Conservation (phyloP, 2,797 vertebrate species). For the Lepus oiostolus region DNA sequence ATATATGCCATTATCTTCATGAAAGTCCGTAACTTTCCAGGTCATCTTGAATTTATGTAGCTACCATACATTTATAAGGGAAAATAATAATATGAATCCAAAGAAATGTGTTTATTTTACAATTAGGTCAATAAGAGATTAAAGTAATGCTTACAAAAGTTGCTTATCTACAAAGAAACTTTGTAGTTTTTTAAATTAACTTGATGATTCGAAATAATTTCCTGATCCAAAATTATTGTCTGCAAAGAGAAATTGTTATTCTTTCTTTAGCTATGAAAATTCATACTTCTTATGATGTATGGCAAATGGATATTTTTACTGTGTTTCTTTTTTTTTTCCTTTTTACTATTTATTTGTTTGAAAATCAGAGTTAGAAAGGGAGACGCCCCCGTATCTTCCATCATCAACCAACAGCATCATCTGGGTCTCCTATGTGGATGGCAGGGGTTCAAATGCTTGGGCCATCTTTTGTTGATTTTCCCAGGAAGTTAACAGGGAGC, state of each 20-base stretch:
- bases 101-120: constrained; percentile 49
- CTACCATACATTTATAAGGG: neutral
- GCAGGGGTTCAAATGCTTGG: too few relatives aligned
- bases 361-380: too few relatives aligned
- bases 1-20: neutral
- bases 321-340: too few relatives aligned
- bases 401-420: too few relatives aligned
- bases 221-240: constrained; percentile 20
- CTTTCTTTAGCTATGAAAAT: constrained; percentile 37
- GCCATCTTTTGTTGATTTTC: too few relatives aligned
- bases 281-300: neutral
- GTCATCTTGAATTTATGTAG: constrained; percentile 13
- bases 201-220: constrained; percentile 47
- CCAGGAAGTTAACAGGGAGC: too few relatives aligned
- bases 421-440: too few relatives aligned
- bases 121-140: neutral
- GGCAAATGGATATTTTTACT: neutral
- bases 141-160: neutral
- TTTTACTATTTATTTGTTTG: too few relatives aligned
- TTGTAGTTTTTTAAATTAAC: constrained; percentile 54
- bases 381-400: too few relatives aligned
- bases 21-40: neutral
- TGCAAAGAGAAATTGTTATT: neutral
- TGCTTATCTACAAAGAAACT: neutral
- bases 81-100: constrained; percentile 61